Percentiles rank a stretch among this genome's conserved stretches.
These are phyloP conservation scores for Microtus pennsylvanicus DNA, from an alignment of 2,113 vertebrate species.

Conservation along the genomic window DNA sequence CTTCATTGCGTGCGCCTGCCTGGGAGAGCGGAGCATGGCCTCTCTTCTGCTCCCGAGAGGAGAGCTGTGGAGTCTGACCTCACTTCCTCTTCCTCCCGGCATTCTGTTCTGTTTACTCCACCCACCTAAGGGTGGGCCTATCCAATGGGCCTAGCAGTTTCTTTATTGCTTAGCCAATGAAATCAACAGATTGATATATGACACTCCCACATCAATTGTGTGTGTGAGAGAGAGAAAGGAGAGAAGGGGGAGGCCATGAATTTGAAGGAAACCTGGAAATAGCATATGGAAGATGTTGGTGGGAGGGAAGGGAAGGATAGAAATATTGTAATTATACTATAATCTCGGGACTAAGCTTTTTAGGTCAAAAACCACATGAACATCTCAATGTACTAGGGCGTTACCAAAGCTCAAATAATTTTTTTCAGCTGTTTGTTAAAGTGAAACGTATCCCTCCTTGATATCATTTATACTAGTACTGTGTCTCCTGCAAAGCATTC, in stretches of 20 bases:
- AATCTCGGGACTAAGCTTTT: slow-evolving; percentile 39
- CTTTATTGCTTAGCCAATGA: no score
- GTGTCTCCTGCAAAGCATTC: slow-evolving; percentile 55
- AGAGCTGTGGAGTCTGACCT: no score
- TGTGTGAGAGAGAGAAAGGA: no score
- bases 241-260: not conserved
- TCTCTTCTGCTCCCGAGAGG: no score
- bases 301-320: not conserved
- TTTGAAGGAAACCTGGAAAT: not conserved
- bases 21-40: no score
- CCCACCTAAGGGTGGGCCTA: no score
- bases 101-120: no score
- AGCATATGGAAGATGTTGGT: not conserved
- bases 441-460: slow-evolving; percentile 58
- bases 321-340: not conserved
- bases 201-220: no score
- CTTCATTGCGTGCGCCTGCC: no score
- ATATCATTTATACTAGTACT: slow-evolving; percentile 66
- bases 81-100: no score
- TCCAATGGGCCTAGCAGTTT: no score
- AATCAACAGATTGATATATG: no score
- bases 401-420: slow-evolving; percentile 72
- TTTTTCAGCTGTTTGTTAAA: slow-evolving; percentile 38
- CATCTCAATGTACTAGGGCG: slow-evolving; percentile 52
- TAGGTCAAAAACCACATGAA: slow-evolving; percentile 6